Evolutionary conservation across 2,113 vertebrate species (phyloP), one percentile per base, ranked within the genome.

Genomic region (Saimiri boliviensis): DNA sequence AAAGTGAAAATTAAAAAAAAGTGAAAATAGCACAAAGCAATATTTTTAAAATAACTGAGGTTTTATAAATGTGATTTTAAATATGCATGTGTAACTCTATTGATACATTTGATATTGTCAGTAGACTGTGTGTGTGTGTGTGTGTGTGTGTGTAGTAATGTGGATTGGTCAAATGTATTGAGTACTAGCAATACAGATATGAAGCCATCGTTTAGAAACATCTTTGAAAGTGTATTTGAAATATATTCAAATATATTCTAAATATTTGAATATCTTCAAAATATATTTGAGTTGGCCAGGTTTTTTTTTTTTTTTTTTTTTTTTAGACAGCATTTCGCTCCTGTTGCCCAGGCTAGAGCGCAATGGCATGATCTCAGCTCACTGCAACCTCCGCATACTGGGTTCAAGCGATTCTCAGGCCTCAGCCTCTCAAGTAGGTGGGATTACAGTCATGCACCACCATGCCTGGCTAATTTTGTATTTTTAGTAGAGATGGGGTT

Each of bases 31-130:
- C 66, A 63, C 25, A 97, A 82, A 91, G 32, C 11, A 93, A 35
- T 56, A 80, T 86, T 76, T 86, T 35, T 84, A 70, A 96, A 93
- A 86, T 73, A 87, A 91, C 6, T 35, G 23, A n/a, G 47, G 70
- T 56, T 90, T 86, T 82, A 49, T 56, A 47, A 81, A 79, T 83
- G 10, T 71, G 16, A 86, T 73, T 89, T 93, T 79, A 95, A 89
- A 68, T 68, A 47, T 47, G 49, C 1, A 74, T 4, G 12, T 73
- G 5, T 79, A 92, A 83, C 12, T 71, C 32, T 35, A 71, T 42
- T 35, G 84, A 85, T 66, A 95, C 7, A 87, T 63, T 80, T 56
- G 8, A 68, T 88, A 77, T 58, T 49, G 66, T 84, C 54, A 68
- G 13, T 60, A 95, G 70, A 81, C 14, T 63, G 56, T 58, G 21